Percentiles rank a stretch among this genome's conserved stretches.
These are phyloP conservation scores for Sparus aurata DNA, from an alignment of 2,797 vertebrate species.

Conservation along the genomic window DNA sequence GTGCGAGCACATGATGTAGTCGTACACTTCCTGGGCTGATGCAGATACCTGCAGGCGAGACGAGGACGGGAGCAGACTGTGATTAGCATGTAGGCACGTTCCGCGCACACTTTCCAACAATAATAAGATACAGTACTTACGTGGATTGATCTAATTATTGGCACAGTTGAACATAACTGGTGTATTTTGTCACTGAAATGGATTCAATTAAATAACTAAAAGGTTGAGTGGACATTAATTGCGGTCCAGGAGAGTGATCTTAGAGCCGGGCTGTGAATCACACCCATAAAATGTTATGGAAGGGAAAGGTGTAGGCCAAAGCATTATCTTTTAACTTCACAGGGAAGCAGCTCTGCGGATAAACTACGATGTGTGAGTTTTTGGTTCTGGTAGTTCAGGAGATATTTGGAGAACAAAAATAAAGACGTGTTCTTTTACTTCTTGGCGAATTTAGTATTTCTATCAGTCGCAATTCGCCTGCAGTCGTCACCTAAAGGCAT, in stretches of 20 bases:
- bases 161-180: conserved; percentile 77
- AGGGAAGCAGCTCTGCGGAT: conserved; percentile 43
- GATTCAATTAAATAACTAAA: conserved; percentile 77
- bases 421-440: neutral
- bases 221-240: conserved; percentile 81
- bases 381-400: neutral
- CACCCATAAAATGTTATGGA: conserved; percentile 77
- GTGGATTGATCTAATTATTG: conserved; percentile 69
- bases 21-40: conserved; percentile 25
- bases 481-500: neutral
- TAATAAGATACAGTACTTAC: conserved; percentile 51
- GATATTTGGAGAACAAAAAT: conserved; percentile 23
- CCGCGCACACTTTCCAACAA: conserved; percentile 37
- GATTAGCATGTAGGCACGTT: conserved; percentile 22
- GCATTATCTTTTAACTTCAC: conserved; percentile 60
- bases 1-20: conserved; percentile 34
- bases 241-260: conserved; percentile 67
- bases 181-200: conserved; percentile 74
- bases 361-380: conserved; percentile 24
- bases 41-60: neutral
- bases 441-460: neutral
- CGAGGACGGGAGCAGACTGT: neutral
- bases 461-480: neutral
- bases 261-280: conserved; percentile 63
- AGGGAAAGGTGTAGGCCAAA: conserved; percentile 61